Percentiles rank a stretch among this genome's conserved stretches.
phyloP scores from a whole-genome alignment of 2,113 vertebrate species.

The Eulemur macaco region DNA sequence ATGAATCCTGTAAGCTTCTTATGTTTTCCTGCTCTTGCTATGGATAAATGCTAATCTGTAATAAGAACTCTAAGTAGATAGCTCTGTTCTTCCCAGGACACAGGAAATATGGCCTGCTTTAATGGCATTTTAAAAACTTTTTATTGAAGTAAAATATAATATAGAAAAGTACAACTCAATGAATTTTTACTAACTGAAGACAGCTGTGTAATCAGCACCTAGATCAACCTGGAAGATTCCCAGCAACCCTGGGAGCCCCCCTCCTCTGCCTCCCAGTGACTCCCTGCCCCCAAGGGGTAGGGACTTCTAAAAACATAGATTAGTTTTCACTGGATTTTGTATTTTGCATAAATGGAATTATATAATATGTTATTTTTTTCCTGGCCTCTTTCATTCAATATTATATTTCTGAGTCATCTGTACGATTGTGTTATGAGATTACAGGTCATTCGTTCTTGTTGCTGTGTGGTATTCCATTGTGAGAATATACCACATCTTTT shows the following conservation, averaged over 20 bases:
- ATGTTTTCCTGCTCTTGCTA: conserved; percentile 49
- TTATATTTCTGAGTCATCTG: neutral
- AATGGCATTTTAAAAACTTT: conserved; percentile 61
- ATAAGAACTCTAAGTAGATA: conserved; percentile 61
- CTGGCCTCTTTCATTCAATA: neutral
- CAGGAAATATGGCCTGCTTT: conserved; percentile 52
- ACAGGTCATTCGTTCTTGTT: neutral
- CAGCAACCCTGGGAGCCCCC: neutral
- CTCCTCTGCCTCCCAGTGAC: neutral
- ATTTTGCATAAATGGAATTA: neutral
- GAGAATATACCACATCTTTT: neutral
- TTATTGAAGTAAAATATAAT: conserved; percentile 61
- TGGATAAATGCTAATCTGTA: conserved; percentile 67
- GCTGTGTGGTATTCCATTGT: neutral
- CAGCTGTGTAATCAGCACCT: conserved; percentile 64
- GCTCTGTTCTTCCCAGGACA: conserved; percentile 63
- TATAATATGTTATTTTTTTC: neutral
- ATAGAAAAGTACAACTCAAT: conserved; percentile 30
- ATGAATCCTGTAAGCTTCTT: conserved; percentile 3
- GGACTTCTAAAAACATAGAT: conserved; percentile 26
- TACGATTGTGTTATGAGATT: neutral
- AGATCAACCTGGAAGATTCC: conserved; percentile 28
- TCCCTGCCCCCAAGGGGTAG: neutral
- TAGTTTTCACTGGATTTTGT: conserved; percentile 5
- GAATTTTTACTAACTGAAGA: conserved; percentile 64